Conservation (phyloP, 2,113 vertebrate species). For the Patagioenas fasciata region DNA sequence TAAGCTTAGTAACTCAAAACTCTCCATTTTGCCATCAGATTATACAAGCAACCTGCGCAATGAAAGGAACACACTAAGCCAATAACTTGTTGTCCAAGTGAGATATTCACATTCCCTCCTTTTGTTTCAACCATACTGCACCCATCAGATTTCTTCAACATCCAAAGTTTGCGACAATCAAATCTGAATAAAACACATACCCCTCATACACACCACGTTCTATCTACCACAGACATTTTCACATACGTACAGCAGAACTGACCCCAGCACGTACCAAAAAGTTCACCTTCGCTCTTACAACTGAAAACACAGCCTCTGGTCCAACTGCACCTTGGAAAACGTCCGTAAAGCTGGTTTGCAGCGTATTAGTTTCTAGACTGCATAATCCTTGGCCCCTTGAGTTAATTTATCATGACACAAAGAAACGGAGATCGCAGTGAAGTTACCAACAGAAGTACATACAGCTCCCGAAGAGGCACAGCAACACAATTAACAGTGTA, state of each 20-base stretch:
- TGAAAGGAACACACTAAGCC: neutral
- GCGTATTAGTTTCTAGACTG: neutral
- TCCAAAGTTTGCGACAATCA: neutral
- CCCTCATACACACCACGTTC: neutral
- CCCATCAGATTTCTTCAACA: neutral
- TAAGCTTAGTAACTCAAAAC: neutral
- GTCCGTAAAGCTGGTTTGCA: neutral
- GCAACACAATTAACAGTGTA: neutral
- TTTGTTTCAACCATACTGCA: neutral
- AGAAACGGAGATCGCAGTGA: neutral
- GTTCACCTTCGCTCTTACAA: neutral
- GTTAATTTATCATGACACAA: neutral
- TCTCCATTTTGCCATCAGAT: neutral
- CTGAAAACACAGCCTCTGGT: rapidly evolving
- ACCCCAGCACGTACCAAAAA: neutral
- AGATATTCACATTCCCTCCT: neutral
- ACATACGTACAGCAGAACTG: rapidly evolving
- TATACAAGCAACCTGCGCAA: neutral
- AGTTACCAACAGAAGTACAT: neutral
- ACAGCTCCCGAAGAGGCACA: neutral
- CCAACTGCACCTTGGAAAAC: neutral
- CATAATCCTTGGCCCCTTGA: neutral
- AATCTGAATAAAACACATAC: rapidly evolving
- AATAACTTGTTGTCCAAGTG: neutral
- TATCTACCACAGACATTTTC: neutral